Evolutionary conservation across 1,140 invertebrate species (phyloP).

Genomic region (Calliopsis andreniformis): DNA sequence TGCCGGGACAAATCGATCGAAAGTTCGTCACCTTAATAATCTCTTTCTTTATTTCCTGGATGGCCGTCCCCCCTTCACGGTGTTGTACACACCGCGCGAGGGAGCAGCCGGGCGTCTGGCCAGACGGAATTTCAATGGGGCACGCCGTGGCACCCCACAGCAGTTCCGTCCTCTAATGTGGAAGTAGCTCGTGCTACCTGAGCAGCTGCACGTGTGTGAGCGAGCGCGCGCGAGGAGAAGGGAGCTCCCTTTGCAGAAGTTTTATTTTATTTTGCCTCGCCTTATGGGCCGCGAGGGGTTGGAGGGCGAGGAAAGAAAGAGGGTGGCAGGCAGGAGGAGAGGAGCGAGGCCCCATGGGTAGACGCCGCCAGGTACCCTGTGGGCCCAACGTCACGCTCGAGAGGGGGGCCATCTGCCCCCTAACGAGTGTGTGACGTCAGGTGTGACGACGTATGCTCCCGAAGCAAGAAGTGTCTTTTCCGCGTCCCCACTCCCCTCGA

Average conservation of each 20-base stretch:
- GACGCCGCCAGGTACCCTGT: slow-evolving; percentile 76
- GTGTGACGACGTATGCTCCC: slow-evolving; percentile 75
- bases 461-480: slow-evolving; percentile 68
- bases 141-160: slow-evolving; percentile 53
- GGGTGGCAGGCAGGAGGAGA: slow-evolving; percentile 35
- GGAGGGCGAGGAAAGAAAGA: slow-evolving; percentile 12
- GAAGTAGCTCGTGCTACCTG: slow-evolving; percentile 80
- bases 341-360: slow-evolving; percentile 50
- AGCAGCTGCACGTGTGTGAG: slow-evolving; percentile 75
- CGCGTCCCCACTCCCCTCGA: background rate
- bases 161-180: slow-evolving; percentile 73
- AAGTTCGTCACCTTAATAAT: slow-evolving; percentile 65
- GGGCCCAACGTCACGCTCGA: slow-evolving; percentile 78
- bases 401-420: slow-evolving; percentile 81
- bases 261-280: slow-evolving; percentile 78
- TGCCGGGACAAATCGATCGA: slow-evolving; percentile 60
- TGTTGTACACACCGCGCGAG: slow-evolving; percentile 33
- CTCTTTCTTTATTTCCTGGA: slow-evolving; percentile 53
- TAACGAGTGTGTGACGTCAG: slow-evolving; percentile 81
- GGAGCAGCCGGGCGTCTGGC: slow-evolving; percentile 70
- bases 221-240: slow-evolving; percentile 50
- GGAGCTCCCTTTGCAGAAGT: slow-evolving; percentile 70
- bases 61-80: slow-evolving; percentile 34
- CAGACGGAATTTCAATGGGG: slow-evolving; percentile 72
- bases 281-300: slow-evolving; percentile 71